These are phyloP conservation scores for Phrynocephalus vlangalii DNA, from an alignment of 2,797 vertebrate species.

Conservation along the genomic window DNA sequence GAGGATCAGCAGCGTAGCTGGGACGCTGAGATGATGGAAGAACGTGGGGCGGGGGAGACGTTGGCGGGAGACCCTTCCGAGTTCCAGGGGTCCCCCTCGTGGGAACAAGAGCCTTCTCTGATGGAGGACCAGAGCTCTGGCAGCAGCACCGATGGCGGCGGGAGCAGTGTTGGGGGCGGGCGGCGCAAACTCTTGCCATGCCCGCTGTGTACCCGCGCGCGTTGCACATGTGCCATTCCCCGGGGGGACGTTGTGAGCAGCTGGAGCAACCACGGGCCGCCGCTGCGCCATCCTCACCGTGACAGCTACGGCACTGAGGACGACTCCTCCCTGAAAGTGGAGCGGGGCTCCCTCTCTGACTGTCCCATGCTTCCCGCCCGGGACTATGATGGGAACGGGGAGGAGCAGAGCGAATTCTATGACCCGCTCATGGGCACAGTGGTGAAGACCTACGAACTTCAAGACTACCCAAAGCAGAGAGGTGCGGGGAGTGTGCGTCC, in stretches of 20 bases:
- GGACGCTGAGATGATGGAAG: constrained; percentile 74
- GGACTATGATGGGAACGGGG: constrained; percentile 71
- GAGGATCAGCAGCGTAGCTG: constrained; percentile 71
- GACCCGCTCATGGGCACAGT: constrained; percentile 84
- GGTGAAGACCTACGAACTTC: constrained; percentile 83
- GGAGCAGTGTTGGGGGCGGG: constrained; percentile 69
- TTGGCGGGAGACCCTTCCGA: constrained; percentile 77
- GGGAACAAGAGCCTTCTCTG: constrained; percentile 69
- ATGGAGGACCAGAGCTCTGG: constrained; percentile 75
- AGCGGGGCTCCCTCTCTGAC: constrained; percentile 75
- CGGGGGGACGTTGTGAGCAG: constrained; percentile 73
- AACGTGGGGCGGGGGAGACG: constrained; percentile 77
- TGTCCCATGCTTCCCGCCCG: constrained; percentile 66
- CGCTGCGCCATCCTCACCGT: constrained; percentile 71
- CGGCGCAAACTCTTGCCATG: constrained; percentile 70
- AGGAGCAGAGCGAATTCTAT: constrained; percentile 70
- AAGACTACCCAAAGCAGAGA: constrained; percentile 83
- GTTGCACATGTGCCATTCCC: constrained; percentile 72
- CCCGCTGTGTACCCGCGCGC: constrained; percentile 71
- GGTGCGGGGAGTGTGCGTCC: constrained; percentile 76
- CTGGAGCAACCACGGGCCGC: constrained; percentile 74
- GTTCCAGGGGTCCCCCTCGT: constrained; percentile 66
- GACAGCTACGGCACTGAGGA: constrained; percentile 71
- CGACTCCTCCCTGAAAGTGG: constrained; percentile 75
- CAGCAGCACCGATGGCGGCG: constrained; percentile 67